phyloP scores from a whole-genome alignment of 2,113 vertebrate species.

The Vulpes vulpes region DNA sequence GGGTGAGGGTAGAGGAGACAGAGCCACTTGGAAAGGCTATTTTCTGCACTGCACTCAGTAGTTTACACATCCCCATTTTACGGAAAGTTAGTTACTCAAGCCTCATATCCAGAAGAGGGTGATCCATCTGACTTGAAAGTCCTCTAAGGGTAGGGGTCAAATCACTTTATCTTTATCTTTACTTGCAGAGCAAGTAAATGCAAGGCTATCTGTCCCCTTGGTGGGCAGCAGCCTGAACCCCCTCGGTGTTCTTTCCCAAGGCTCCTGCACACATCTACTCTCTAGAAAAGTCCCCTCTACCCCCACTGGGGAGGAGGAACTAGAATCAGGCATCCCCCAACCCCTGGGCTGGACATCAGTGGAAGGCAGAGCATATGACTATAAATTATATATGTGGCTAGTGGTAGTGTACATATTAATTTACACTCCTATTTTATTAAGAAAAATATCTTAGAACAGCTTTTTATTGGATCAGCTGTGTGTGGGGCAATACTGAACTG shows the following conservation, averaged over 20 bases:
- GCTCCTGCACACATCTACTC: rapidly evolving
- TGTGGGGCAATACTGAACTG: background rate
- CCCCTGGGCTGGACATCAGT: background rate
- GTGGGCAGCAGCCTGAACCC: background rate
- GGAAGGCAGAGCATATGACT: no score
- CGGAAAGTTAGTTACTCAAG: background rate
- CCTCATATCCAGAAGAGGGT: no score
- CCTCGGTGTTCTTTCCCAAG: background rate
- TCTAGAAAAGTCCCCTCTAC: background rate
- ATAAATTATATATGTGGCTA: no score
- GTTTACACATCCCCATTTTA: rapidly evolving
- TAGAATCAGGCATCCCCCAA: background rate
- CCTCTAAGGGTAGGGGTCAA: rapidly evolving
- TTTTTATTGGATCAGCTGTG: background rate
- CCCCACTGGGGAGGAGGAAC: background rate
- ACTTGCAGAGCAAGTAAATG: background rate
- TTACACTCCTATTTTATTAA: background rate
- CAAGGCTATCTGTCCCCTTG: no score
- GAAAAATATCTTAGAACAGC: background rate
- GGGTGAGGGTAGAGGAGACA: background rate
- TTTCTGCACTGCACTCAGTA: rapidly evolving
- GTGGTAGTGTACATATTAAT: background rate
- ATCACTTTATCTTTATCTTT: background rate
- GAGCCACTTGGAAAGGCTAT: rapidly evolving
- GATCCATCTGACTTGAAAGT: background rate